Base-by-base conservation (phyloP, 2,888 invertebrate genomes). In the Aleiodes testaceus region DNA sequence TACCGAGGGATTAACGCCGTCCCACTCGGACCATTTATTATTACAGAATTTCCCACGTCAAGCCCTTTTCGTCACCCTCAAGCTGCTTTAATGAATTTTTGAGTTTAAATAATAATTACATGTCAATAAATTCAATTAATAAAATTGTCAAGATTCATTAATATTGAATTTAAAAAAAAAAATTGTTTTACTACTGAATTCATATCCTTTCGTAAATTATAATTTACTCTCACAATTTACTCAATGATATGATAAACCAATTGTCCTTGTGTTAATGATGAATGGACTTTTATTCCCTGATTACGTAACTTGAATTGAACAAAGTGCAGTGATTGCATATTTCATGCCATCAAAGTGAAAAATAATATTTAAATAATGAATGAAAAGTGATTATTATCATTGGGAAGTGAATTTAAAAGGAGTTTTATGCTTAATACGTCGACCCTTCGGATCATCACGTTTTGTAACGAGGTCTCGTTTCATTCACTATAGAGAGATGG, bases 41-140 rank as follows among this genome's bases (percentile, higher is more conserved):
- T 44, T 65, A 4, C 44, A 45, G 12, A 26, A 59, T 18, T 66
- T 70, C 70, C 70, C 70, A 70, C 70, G 30, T 55, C 16, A 55
- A 67, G n/a, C 44, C 42, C 47, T 50, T 55, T 55, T 30, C n/a
- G n/a, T 22, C 63, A 63, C 14, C 63, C 20, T 59, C 59, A 11
- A 36, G 16, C 18, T 36, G 18, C 42, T 36, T 42, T 16, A 42
- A 59, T 59, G n/a, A 36, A 18, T 59, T 42, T 59, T 16, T 12
- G 4, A n/a, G 11, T 7, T 49, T 5, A 49, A 49, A 49, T 49
- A 6, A n/a, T 16, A 49, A n/a, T 14, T 3, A 49, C n/a, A n/a
- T 49, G 16, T 5, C 6, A 16, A 16, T 49, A 7, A 49, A 36
- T 36, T 26, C 26, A 26, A 26, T 26, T 26, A 26, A 26, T 26